A percentile compares a stretch with the other conserved stretches of the same genome.
phyloP scores from a whole-genome alignment of 2,113 vertebrate species.

The Corapipo altera region DNA sequence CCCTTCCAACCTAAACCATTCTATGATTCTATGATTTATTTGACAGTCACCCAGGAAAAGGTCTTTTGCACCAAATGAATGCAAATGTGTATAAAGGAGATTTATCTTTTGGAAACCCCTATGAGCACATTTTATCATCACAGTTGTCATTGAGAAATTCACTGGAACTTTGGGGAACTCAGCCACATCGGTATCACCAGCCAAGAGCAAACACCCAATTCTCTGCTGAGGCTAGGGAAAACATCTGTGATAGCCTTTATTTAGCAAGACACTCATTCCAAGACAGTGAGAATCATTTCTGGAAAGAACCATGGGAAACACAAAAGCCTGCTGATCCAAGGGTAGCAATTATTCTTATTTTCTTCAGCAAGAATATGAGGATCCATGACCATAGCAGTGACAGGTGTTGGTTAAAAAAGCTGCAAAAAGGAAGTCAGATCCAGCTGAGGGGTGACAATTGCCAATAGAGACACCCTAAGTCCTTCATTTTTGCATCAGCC shows the following conservation, averaged over 20 bases:
- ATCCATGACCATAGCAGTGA: not conserved
- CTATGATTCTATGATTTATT: not conserved
- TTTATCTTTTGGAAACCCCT: not conserved
- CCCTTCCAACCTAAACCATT: not conserved
- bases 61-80: not conserved
- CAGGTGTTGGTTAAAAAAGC: not conserved
- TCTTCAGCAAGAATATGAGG: not conserved
- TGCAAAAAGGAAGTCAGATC: not conserved
- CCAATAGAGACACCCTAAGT: not conserved
- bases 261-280: not conserved
- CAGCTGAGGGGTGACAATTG: not conserved
- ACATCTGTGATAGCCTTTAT: conserved; percentile 37
- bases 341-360: conserved; percentile 18
- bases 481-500: not conserved
- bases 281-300: conserved; percentile 1
- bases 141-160: not conserved
- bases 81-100: not conserved
- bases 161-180: not conserved
- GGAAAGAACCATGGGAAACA: conserved; percentile 18
- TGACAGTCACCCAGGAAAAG: not conserved
- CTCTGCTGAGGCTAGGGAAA: not conserved
- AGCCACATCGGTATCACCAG: not conserved
- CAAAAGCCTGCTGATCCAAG: not conserved
- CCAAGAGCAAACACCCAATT: conserved; percentile 24
- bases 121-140: not conserved